A percentile compares a stretch with the other conserved stretches of the same genome.
phyloP scores from a whole-genome alignment of 35 echinoderm and acorn worm genomes.

The Strongylocentrotus purpuratus region DNA sequence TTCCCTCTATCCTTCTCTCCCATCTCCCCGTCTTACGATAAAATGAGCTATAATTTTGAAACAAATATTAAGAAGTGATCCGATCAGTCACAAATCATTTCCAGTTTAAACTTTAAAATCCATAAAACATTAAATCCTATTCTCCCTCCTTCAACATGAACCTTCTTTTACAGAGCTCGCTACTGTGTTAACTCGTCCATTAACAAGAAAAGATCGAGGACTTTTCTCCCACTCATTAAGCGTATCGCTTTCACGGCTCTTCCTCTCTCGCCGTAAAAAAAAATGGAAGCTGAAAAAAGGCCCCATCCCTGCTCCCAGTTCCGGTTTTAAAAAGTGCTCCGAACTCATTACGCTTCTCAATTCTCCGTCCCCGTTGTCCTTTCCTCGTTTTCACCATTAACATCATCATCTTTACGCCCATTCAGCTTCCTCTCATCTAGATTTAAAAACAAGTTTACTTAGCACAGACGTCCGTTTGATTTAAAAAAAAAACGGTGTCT shows the following conservation, averaged over 20 bases:
- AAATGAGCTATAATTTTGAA: no score
- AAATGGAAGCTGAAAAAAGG: neutral
- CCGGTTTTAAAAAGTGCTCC: slow-evolving; percentile 1
- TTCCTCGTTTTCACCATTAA: neutral
- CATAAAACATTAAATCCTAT: neutral
- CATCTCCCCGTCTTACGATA: no score
- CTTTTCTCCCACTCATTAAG: neutral
- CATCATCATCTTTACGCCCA: neutral
- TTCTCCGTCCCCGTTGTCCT: neutral
- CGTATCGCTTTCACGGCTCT: slow-evolving; percentile 17
- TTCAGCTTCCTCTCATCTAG: neutral
- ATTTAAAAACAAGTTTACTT: neutral
- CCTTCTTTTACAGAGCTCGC: neutral
- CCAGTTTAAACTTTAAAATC: neutral
- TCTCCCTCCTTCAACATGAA: neutral
- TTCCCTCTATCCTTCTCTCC: no score
- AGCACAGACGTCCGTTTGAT: neutral
- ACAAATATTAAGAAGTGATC: neutral
- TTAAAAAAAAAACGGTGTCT: neutral
- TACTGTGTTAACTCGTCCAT: slow-evolving; percentile 29
- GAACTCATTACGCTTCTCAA: neutral
- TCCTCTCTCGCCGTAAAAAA: neutral
- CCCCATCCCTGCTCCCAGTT: neutral
- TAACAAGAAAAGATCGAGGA: neutral
- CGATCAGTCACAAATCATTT: neutral